Evolutionary conservation across 2,113 vertebrate species (phyloP), one percentile per base, ranked within the genome.

Genomic region (Peromyscus maniculatus): DNA sequence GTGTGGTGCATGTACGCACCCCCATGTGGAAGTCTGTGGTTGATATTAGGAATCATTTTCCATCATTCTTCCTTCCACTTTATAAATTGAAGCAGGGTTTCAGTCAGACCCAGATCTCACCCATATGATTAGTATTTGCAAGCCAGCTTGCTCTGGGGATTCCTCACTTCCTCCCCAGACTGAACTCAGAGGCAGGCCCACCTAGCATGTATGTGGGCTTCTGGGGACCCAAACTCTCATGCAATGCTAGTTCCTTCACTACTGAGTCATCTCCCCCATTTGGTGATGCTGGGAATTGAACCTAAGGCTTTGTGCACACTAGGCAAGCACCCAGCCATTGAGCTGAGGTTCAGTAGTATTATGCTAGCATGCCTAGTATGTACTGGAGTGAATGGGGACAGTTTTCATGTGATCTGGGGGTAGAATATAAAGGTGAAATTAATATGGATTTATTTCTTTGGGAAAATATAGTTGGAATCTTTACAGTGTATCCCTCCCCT

Each of bases 361-460:
- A 91, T 91, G 71, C 15, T 79, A 94, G 36, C 12, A 22, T 87
- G 24, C 57, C 77, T 83, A 84, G 59, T 28, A 39, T 86, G 24
- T 17, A 31, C 57, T 84, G 66, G 64, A 82, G 11, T 80, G 64
- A 86, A 10, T 67, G 10, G 24, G 75, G 88, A 74, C 52, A 24
- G 26, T 92, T 80, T 17, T 26, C 71, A 82, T n/a, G 49, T 80
- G 49, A 87, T 59, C 17, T 59, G 33, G 43, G 59, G 24, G 71
- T 31, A 93, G 59, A n/a, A 67, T 87, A 79, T 62, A 57, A 92
- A 92, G 62, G 57, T 77, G 46, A 64, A 94, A 75, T 89, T 94
- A 92, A 36, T 91, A 36, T 84, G 88, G 39, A 91, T 21, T 91
- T 90, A 78, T 74, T 96, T 96, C 74, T 94, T 33, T 93, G n/a